Evolutionary conservation across 2,113 vertebrate species (phyloP), one percentile per base, ranked within the genome.

Genomic region (Gracilinanus agilis): DNA sequence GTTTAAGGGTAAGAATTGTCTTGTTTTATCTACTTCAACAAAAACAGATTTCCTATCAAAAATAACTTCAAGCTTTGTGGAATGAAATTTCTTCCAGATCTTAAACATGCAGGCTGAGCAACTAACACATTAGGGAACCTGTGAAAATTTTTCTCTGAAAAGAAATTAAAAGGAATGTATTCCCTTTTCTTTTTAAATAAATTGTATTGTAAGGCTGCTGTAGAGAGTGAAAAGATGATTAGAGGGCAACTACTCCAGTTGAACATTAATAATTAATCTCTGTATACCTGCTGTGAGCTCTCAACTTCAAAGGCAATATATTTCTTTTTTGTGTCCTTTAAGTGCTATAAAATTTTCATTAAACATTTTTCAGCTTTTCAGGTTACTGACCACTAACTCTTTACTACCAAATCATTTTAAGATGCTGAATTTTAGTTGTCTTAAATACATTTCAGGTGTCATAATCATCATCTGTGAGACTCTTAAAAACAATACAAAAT

Each of bases 1-100:
- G 3, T 94, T 96, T 89, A 92, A 89, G 92, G 1, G 92, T 94
- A 91, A 93, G 16, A 95, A 83, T 4, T n/a, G 0, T 19, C 94
- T 44, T 24, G 1, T 44, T 89, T 53, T 24, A 90, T 53, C 44
- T 53, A 53, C 24, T 49, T 27, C 89, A 90, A 90, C 44, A 24
- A 90, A 90, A 90, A 89, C 24, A 53, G 23, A 53, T 21, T 9
- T 53, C 24, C 49, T 89, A 53, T 53, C 88, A 49, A 89, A 89
- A 89, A 90, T 90, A 53, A 90, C 89, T 13, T 90, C 25, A 90
- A 44, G 27, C 10, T 90, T 90, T 90, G 89, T 27, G 49, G 67
- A 83, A 83, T 90, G 24, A 90, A 49, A 53, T 90, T 90, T 90
- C 27, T 53, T 90, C 44, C 24, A 90, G 27, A 53, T 90, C 24